These are phyloP conservation scores for Blastobasis lacticolella DNA, from an alignment of 2,888 invertebrate genomes.

Conservation along the genomic window DNA sequence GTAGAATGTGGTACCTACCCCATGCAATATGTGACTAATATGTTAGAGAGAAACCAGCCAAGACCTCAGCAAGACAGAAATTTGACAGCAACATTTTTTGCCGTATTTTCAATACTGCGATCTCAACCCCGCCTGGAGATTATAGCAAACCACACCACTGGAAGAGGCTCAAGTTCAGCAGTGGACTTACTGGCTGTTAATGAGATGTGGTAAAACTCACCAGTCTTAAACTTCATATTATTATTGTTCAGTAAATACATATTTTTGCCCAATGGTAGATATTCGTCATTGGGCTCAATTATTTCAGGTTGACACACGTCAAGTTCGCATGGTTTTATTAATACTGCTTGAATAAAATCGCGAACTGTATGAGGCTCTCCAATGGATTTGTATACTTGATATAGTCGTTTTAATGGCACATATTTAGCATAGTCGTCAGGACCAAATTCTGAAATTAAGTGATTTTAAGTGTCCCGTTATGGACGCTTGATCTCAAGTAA, in stretches of 20 bases:
- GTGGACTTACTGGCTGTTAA: too few species aligned
- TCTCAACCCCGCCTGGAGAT: too few species aligned
- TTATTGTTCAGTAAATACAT: conserved; percentile 18
- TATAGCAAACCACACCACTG: too few species aligned
- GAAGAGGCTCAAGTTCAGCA: too few species aligned
- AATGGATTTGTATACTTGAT: conserved; percentile 52
- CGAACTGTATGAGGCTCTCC: conserved; percentile 65
- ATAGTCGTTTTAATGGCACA: conserved; percentile 54
- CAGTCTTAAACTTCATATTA: conserved; percentile 33
- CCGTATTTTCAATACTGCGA: too few species aligned
- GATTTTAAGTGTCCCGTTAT: background rate
- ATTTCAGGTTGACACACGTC: conserved; percentile 25
- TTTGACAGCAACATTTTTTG: too few species aligned
- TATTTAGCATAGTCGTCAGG: background rate
- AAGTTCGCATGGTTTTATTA: conserved; percentile 31
- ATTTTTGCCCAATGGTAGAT: conserved; percentile 40
- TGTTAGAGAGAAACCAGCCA: too few species aligned
- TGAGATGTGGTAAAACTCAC: conserved; percentile 27
- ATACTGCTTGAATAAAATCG: conserved; percentile 44
- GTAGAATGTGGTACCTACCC: too few species aligned
- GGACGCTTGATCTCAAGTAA: background rate
- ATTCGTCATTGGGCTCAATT: conserved; percentile 28
- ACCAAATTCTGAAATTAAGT: background rate
- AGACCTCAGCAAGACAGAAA: too few species aligned
- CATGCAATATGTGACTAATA: too few species aligned